Evolutionary conservation across 30 jellyfish, hydroid and myxozoan species (phyloP), one percentile per base, ranked within the genome.

Genomic region (Haliclystus octoradiatus): DNA sequence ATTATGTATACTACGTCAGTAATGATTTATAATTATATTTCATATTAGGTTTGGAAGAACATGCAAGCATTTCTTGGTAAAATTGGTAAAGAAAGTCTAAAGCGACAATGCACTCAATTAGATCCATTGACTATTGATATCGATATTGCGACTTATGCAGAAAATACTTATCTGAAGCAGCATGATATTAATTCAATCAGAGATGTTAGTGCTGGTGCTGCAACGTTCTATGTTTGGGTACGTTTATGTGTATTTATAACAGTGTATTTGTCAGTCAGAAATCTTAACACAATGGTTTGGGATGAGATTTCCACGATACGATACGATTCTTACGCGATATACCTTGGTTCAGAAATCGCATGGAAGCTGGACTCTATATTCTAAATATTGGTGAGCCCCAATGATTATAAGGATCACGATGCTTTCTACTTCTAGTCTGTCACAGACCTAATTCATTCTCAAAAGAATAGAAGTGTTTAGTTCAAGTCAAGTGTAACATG

Each of bases 191-290:
- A 62, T 28, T 27, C 96, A 22, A 78, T 85, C 0, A 73, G 94
- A 15, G 96, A 85, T 50, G 85, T 85, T 65, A 85, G 96, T 68
- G 96, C 96, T 23, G 96, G 96, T 15, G 96, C 96, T 26, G 96
- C 94, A n/a, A 85, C 96, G 14, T 85, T 85, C 60, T 85, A 34
- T 63, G 96, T 78, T 78, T 85, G 96, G 96, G 96, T 85, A 69
- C 51, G 85, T 76, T 4, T 28, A 1, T 13, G 25, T 30, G 24
- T 32, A 19, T 34, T 0, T 57, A 2, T 0, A 19, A 9, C n/a
- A n/a, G n/a, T n/a, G n/a, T n/a, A n/a, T n/a, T n/a, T n/a, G n/a
- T n/a, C n/a, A n/a, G n/a, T n/a, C n/a, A n/a, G n/a, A n/a, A n/a
- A n/a, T n/a, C n/a, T n/a, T n/a, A n/a, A n/a, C n/a, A n/a, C n/a